phyloP scores from a whole-genome alignment of 2,797 vertebrate species.

The Tamandua tetradactyla region DNA sequence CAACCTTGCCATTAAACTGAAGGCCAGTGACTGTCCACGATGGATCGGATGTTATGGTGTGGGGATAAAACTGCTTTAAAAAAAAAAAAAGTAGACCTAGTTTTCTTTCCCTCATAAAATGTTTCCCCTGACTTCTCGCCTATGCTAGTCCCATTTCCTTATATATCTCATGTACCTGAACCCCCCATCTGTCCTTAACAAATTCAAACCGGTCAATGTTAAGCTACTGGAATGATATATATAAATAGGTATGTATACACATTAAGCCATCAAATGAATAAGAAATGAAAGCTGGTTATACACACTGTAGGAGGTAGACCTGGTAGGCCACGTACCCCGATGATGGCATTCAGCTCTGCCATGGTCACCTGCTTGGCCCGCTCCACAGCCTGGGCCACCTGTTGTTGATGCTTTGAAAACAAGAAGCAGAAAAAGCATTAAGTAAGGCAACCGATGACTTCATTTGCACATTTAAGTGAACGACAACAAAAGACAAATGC shows the following conservation, averaged over 20 bases:
- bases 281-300: constrained; percentile 90
- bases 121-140: not conserved
- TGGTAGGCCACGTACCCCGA: constrained; percentile 98
- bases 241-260: constrained; percentile 30
- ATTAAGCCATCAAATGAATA: constrained; percentile 77
- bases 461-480: not conserved
- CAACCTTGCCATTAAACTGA: too few species aligned
- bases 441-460: not conserved
- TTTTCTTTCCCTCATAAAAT: constrained; percentile 43
- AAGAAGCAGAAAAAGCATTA: constrained; percentile 64
- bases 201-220: constrained; percentile 54
- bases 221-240: not conserved
- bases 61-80: too few species aligned
- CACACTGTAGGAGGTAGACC: constrained; percentile 97
- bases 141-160: not conserved
- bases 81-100: too few species aligned
- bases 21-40: too few species aligned
- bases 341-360: constrained; percentile 98
- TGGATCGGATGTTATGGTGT: too few species aligned
- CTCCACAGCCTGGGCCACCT: constrained; percentile 97
- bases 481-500: not conserved
- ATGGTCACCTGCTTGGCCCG: constrained; percentile 99
- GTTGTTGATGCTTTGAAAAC: constrained; percentile 95
- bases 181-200: not conserved
- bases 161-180: not conserved